Evolutionary conservation across 2,888 invertebrate genomes (phyloP).

Genomic region (Eueremaeus valkanovi): DNA sequence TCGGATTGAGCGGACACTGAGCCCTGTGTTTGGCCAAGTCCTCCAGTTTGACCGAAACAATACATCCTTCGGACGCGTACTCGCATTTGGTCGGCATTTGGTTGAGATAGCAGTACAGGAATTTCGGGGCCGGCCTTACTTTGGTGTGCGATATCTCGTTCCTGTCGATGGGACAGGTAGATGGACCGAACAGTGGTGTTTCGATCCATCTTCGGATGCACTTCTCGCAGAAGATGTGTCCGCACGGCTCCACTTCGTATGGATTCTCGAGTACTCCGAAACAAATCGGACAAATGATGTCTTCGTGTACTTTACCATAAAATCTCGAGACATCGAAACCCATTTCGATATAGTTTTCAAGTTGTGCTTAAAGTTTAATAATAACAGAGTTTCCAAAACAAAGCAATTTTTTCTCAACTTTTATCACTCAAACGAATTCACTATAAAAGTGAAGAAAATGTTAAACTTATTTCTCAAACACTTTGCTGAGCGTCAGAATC

Average conservation of each 20-base stretch:
- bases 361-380: too few species aligned
- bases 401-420: background rate
- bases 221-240: slow-evolving; percentile 37
- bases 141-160: slow-evolving; percentile 27
- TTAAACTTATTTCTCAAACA: background rate
- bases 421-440: background rate
- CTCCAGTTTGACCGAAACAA: slow-evolving; percentile 29
- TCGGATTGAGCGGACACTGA: slow-evolving; percentile 39
- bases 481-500: background rate
- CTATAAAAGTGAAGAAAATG: background rate
- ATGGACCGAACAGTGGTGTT: slow-evolving; percentile 31
- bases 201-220: slow-evolving; percentile 39
- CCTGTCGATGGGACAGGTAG: slow-evolving; percentile 38
- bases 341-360: too few species aligned
- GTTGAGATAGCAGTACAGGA: slow-evolving; percentile 27
- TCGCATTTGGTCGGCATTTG: slow-evolving; percentile 31
- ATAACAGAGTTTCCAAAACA: slow-evolving; percentile 13
- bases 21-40: slow-evolving; percentile 28
- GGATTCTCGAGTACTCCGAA: slow-evolving; percentile 38
- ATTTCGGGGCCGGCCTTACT: slow-evolving; percentile 36
- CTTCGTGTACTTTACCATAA: slow-evolving; percentile 33
- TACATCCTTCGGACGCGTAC: slow-evolving; percentile 31
- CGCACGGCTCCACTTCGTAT: slow-evolving; percentile 34
- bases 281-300: slow-evolving; percentile 41
- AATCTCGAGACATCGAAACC: slow-evolving; percentile 40